A percentile compares a stretch with the other conserved stretches of the same genome.
Evolutionary conservation across 2,797 vertebrate species (phyloP).

Genomic region (Morus bassanus): DNA sequence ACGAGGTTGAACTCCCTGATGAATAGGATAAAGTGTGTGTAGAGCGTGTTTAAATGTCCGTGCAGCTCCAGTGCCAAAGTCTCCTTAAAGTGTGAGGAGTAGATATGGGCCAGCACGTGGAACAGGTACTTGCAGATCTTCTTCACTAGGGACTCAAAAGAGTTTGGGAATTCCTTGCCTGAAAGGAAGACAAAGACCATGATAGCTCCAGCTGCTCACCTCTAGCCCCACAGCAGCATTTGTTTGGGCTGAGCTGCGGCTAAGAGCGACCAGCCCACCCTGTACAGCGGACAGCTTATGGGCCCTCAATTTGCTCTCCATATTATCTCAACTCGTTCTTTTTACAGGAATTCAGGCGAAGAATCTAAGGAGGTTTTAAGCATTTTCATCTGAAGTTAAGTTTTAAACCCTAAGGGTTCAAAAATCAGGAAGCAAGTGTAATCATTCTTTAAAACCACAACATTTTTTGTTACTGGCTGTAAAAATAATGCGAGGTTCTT

Average conservation of each 20-base stretch:
- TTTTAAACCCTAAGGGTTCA: neutral
- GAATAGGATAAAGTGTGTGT: conserved; percentile 97
- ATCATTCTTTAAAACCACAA: neutral
- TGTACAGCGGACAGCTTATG: neutral
- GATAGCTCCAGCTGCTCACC: neutral
- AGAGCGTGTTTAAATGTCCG: conserved; percentile 98
- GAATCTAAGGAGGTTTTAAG: neutral
- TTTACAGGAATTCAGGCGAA: neutral
- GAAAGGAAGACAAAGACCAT: conserved; percentile 1
- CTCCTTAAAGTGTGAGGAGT: conserved; percentile 99
- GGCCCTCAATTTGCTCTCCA: neutral
- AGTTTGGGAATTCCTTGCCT: conserved; percentile 98
- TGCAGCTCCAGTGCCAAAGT: conserved; percentile 95
- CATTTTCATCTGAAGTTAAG: neutral
- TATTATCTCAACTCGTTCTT: neutral
- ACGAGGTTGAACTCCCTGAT: conserved; percentile 98
- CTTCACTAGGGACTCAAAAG: conserved; percentile 96
- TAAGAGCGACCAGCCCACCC: neutral
- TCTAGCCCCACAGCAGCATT: neutral
- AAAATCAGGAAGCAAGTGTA: neutral
- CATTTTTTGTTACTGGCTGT: neutral
- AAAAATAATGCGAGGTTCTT: neutral
- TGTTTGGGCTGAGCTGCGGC: neutral
- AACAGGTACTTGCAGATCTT: conserved; percentile 97
- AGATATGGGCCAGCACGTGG: conserved; percentile 98